Evolutionary conservation across 2,113 vertebrate species (phyloP), one percentile per base, ranked within the genome.

Genomic region (Beaufortia kweichowensis): DNA sequence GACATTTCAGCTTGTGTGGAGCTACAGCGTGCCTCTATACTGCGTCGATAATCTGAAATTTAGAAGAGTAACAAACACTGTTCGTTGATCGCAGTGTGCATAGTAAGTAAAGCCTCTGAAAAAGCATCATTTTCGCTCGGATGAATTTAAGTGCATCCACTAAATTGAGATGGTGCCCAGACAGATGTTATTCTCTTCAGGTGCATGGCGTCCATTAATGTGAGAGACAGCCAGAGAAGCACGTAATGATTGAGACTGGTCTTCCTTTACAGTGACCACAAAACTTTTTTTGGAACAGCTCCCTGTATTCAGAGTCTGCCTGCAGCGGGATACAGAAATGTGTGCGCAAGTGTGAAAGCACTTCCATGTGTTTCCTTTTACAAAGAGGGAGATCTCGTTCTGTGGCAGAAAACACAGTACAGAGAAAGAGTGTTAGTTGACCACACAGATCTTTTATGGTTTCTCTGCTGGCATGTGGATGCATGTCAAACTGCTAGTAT

Each of bases 211-310:
- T 73, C 78, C 77, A 57, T 48, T 43, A 55, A 21, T 76, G 46
- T 56, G 62, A 64, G 64, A 55, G 60, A 75, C 69, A 72, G 63
- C 77, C 50, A 48, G 57, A 78, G 61, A 55, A 8, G 48, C 69
- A 70, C 66, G 66, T 81, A 79, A 82, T 63, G 67, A 84, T 79
- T 28, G 57, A 46, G 81, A 83, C 71, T 76, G 64, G 75, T 60
- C 69, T 79, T 85, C 75, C 76, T 78, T 88, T 84, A 83, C 82
- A 68, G 76, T 26, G 63, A 77, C 87, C 84, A 61, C 84, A 86
- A 69, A 88, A 82, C 67, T 84, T 77, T 82, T 29, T 64, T 57
- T 81, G 82, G 83, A 79, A 77, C 83, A 78, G 81, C 82, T 83
- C 31, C 46, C 72, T 81, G 85, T 82, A 79, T 79, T 82, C 74